Base-by-base conservation (phyloP, 1,140 invertebrate species). In the Streblospio benedicti region DNA sequence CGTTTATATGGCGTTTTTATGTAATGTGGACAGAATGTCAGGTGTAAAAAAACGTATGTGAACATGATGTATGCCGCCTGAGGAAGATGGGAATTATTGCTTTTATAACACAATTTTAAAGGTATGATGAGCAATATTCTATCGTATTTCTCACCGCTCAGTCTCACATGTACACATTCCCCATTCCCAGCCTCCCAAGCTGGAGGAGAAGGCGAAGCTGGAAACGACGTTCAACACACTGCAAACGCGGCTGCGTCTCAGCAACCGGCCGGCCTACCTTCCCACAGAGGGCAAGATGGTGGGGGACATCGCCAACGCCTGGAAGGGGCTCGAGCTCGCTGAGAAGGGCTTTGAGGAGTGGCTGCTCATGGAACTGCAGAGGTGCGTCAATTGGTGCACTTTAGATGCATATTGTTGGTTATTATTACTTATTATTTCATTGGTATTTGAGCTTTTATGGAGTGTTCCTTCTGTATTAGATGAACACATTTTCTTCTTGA, bases 331-430 rank as follows among this genome's bases (percentile, higher is more conserved):
- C 64, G 94, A 99, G 81, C 84, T 86, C 41, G 91, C 92, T 31
- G 96, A 99, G 80, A 97, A 97, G 76, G 89, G 93, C 0, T 99
- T 98, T 80, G 95, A 99, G 79, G 95, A 99, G 77, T 99, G 96
- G 95, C 85, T 99, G 0, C 81, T 99, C 28, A 91, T 91, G 47
- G 96, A 99, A 82, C 93, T 98, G 90, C 88, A 94, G 78, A 76
- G 69, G 71, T 73, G 20, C 1, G n/a, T n/a, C n/a, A n/a, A n/a
- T n/a, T n/a, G n/a, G n/a, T n/a, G n/a, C n/a, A n/a, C n/a, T n/a
- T n/a, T n/a, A n/a, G n/a, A 58, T 50, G 47, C 47, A 28, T 55
- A 18, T 30, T 28, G 12, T 4, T 30, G 4, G 16, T 32, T 32
- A 12, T 61, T 51, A 28, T 23, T 62, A 27, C 62, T 62, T 50